A percentile compares a stretch with the other conserved stretches of the same genome.
These are phyloP conservation scores for Rhagoletis pomonella DNA, from an alignment of 1,140 invertebrate species.

Conservation along the genomic window DNA sequence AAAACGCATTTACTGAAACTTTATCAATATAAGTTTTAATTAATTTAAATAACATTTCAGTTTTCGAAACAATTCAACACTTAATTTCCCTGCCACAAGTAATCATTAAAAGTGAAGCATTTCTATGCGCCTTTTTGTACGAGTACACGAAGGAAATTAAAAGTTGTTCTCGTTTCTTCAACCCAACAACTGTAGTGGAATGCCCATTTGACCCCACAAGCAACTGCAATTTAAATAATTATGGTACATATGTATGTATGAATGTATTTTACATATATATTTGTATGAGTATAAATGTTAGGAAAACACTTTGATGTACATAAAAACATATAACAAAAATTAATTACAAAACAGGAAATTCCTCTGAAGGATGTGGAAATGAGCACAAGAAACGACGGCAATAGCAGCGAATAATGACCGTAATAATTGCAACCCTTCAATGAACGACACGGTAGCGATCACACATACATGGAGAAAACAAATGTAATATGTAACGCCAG, in stretches of 20 bases:
- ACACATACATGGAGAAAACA: neutral
- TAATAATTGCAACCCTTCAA: constrained; percentile 46
- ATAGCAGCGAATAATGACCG: constrained; percentile 31
- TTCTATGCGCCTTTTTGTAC: neutral
- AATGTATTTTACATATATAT: neutral
- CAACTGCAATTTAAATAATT: constrained; percentile 7
- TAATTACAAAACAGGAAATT: constrained; percentile 49
- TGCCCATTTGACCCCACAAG: neutral
- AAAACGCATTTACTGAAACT: neutral
- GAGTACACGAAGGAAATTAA: neutral
- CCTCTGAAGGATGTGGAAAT: constrained; percentile 43
- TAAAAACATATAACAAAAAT: neutral
- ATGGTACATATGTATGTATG: neutral
- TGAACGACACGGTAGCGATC: neutral
- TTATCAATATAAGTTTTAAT: neutral
- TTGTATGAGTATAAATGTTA: neutral
- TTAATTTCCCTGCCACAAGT: neutral
- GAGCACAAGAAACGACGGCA: constrained; percentile 44
- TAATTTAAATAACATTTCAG: constrained; percentile 6
- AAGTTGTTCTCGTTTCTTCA: neutral
- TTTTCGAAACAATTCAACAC: neutral
- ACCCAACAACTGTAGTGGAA: neutral
- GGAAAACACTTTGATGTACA: neutral
- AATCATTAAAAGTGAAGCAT: neutral
- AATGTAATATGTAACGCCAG: neutral